phyloP scores from a whole-genome alignment of 2,888 invertebrate species.

The Drosophila histrio region DNA sequence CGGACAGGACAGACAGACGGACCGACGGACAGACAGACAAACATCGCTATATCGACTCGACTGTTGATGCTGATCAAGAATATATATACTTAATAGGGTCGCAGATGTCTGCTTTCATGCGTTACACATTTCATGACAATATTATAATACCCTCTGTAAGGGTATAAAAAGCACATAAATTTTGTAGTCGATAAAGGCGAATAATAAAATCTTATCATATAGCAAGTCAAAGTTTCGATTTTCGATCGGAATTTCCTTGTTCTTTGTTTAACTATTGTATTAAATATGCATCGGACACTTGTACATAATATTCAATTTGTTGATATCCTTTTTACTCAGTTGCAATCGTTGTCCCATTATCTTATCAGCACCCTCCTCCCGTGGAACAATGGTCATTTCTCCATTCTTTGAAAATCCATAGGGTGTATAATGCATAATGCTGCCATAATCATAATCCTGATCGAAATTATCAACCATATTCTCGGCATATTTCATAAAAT shows the following conservation, averaged over 20 bases:
- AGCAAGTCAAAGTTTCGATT: neutral
- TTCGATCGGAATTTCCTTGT: neutral
- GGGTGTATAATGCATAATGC: constrained; percentile 91
- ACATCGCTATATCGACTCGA: no score
- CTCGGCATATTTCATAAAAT: constrained; percentile 88
- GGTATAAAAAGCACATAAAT: neutral
- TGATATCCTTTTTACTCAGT: constrained; percentile 51
- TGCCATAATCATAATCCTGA: constrained; percentile 89
- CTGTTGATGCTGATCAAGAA: no score
- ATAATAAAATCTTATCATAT: neutral
- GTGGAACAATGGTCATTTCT: constrained; percentile 87
- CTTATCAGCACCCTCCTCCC: constrained; percentile 43
- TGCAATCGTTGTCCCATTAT: constrained; percentile 51
- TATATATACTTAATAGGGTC: no score
- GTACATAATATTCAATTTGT: constrained; percentile 58
- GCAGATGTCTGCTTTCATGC: no score
- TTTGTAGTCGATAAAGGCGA: neutral
- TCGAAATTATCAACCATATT: constrained; percentile 87
- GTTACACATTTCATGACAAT: no score
- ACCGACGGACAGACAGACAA: no score
- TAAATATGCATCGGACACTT: constrained; percentile 37
- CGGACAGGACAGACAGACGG: no score
- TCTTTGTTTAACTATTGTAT: neutral
- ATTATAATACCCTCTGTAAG: no score
- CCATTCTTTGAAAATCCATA: constrained; percentile 89